phyloP scores from a whole-genome alignment of 2,888 invertebrate species.

The Andricus curvator region DNA sequence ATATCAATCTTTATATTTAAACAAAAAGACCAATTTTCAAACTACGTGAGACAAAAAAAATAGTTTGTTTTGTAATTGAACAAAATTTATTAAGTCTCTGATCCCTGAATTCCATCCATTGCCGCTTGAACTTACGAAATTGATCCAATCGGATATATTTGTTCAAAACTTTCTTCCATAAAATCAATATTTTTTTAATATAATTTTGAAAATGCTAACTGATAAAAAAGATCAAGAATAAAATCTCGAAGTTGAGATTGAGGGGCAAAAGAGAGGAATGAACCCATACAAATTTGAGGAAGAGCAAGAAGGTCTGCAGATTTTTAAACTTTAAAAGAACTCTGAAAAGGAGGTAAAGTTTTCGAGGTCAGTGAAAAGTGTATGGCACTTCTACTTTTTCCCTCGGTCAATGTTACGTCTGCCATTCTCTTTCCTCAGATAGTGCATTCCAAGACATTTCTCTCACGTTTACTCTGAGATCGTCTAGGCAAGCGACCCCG shows the following conservation, averaged over 20 bases:
- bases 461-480: constrained; percentile 16
- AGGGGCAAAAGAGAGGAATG: neutral
- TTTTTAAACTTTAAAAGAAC: constrained; percentile 33
- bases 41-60: no score
- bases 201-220: no score
- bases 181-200: no score
- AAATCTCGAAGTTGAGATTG: neutral
- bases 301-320: neutral
- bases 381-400: constrained; percentile 22
- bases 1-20: no score
- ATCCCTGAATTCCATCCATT: no score
- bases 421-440: constrained; percentile 33
- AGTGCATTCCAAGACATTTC: constrained; percentile 30
- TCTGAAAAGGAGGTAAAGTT: constrained; percentile 13
- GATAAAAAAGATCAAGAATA: no score
- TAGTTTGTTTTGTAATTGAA: no score
- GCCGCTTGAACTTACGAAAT: neutral
- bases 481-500: constrained; percentile 12
- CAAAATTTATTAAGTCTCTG: no score
- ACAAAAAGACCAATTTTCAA: no score
- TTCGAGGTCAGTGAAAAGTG: constrained; percentile 36
- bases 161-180: no score
- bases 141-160: no score
- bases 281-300: neutral
- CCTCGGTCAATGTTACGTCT: constrained; percentile 39